Base-by-base conservation (phyloP, 2,888 invertebrate genomes). In the Drosophila nr. medialis region DNA sequence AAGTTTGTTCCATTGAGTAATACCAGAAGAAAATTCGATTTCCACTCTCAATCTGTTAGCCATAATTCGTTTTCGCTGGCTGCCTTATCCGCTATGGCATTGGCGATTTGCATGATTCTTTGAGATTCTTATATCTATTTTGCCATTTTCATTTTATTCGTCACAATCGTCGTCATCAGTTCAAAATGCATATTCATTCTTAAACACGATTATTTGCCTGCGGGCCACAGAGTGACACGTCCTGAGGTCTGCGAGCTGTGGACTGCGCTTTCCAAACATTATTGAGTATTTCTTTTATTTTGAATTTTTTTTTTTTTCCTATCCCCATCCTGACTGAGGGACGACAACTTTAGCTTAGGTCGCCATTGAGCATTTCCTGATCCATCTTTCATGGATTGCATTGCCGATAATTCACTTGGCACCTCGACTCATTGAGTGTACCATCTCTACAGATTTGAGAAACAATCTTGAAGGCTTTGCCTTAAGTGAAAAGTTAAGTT, bases 371-470 rank as follows among this genome's bases (percentile, higher is more conserved):
- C 11, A 7, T 6, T 75, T 79, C 66, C 64, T 72, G 64, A 81
- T 75, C 73, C 75, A 72, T 75, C 73, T 86, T 80, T 80, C 54
- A 80, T 73, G 67, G 51, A 65, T 73, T 85, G 71, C 64, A 72
- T 73, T 48, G 24, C 7, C 7, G 34, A 62, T 62, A 49, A 49
- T 40, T 50, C 15, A 21, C 21, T 49, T 21, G 3, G 10, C 21
- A 38, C 10, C 15, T n/a, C 38, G 1, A 38, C 50, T 60, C 13
- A 29, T 34, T 11, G 49, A 1, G 27, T 13, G 8, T 74, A 48
- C 13, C 13, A n/a, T 11, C 27, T 13, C 24, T 10, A 38, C 24
- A 27, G 18, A 8, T 21, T 1, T 45, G 13, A 7, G 11, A 38
- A 10, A 15, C 30, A 42, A 24, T 32, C n/a, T 27, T 1, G 18